Percentiles rank a stretch among this genome's conserved stretches.
Evolutionary conservation across 2,888 invertebrate genomes (phyloP).

Genomic region (Caenorhabditis angaria): DNA sequence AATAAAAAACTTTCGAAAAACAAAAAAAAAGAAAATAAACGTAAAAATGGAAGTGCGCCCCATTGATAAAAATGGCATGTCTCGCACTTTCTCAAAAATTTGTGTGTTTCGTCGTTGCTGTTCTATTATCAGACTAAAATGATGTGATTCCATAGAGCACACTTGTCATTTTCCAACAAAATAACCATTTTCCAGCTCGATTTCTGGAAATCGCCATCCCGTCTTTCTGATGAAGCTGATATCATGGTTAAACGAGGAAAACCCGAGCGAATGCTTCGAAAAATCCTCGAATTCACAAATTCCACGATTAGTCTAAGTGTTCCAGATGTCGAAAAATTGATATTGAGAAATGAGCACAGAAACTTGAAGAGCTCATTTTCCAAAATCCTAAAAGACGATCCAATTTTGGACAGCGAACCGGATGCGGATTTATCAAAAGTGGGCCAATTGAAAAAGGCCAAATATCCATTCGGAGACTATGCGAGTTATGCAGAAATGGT

Average conservation of each 20-base stretch:
- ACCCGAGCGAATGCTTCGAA: conserved; percentile 28
- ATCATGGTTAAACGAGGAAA: conserved; percentile 36
- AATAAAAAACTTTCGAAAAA: no score
- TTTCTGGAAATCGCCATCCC: conserved; percentile 62
- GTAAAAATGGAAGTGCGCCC: no score
- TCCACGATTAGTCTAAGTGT: conserved; percentile 56
- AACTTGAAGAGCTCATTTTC: not conserved
- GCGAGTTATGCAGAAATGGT: conserved; percentile 68
- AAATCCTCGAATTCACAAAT: conserved; percentile 32
- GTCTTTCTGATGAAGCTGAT: conserved; percentile 51
- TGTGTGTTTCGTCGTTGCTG: no score
- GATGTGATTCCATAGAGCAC: no score
- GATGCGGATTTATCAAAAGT: conserved; percentile 49
- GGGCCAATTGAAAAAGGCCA: conserved; percentile 55
- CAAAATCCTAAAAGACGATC: conserved; percentile 54
- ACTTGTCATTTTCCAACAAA: not conserved
- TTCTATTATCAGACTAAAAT: no score
- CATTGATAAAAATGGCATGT: no score
- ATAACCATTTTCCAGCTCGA: conserved; percentile 55
- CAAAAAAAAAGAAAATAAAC: no score
- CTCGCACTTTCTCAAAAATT: no score
- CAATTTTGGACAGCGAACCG: conserved; percentile 58
- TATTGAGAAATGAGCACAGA: conserved; percentile 46
- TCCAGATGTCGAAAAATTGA: conserved; percentile 64
- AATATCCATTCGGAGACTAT: conserved; percentile 67